A percentile compares a stretch with the other conserved stretches of the same genome.
These are phyloP conservation scores for Motacilla tschutschensis DNA, from an alignment of 2,113 vertebrate genomes.

Conservation along the genomic window DNA sequence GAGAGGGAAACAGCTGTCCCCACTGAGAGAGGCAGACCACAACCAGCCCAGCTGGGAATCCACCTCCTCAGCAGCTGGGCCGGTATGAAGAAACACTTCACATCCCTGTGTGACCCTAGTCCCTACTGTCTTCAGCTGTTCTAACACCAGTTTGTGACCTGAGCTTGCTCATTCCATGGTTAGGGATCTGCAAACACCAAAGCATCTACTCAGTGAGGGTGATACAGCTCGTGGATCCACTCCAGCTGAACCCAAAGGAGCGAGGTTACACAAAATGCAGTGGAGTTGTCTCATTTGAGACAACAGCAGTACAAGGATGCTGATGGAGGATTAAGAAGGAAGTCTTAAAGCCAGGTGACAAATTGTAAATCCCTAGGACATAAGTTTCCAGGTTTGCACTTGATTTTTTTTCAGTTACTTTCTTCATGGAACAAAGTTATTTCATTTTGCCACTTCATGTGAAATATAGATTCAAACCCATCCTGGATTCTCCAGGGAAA, in stretches of 20 bases:
- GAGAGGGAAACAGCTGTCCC: neutral
- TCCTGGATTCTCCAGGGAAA: neutral
- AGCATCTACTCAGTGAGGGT: neutral
- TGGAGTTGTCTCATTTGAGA: neutral
- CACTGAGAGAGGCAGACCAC: neutral
- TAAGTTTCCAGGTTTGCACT: neutral
- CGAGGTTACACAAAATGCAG: fast-evolving
- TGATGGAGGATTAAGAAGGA: neutral
- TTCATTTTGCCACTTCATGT: neutral
- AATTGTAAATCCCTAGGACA: neutral
- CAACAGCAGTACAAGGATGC: neutral
- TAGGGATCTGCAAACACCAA: neutral
- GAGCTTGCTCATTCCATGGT: neutral
- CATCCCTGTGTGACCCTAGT: neutral
- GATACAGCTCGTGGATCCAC: neutral
- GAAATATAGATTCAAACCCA: neutral
- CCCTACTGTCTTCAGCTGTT: neutral
- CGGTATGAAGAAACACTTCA: neutral
- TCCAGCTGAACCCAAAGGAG: neutral
- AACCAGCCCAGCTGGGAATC: neutral
- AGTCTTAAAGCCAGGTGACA: neutral
- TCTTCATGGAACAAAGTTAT: neutral
- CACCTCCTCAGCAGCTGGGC: neutral
- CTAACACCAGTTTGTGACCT: neutral
- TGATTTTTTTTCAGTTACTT: neutral